Conservation (phyloP, 2,797 vertebrate genomes). For the Masticophis lateralis region DNA sequence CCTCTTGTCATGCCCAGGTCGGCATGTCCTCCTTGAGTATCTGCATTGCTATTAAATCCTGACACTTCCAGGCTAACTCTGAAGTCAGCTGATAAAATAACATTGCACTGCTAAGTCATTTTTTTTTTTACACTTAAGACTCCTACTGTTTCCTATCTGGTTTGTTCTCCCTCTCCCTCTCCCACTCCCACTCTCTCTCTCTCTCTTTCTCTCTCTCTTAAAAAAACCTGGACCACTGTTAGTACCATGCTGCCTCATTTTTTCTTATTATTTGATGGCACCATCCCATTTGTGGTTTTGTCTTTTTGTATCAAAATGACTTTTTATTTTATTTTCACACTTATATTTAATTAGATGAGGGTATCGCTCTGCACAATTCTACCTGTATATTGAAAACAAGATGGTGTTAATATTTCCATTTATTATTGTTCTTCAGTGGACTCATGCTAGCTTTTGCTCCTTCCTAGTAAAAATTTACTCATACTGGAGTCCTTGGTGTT, state of each 20-base stretch:
- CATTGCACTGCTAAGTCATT: conserved; percentile 11
- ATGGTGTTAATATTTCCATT: background rate
- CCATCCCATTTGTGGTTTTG: background rate
- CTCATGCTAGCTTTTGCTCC: background rate
- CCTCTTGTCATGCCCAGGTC: background rate
- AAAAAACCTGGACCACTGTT: background rate
- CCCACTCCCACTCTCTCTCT: background rate
- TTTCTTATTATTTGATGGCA: background rate
- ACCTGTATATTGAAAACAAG: background rate
- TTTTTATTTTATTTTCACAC: background rate
- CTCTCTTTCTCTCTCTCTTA: background rate
- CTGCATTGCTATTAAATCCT: conserved; percentile 24
- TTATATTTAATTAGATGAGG: background rate
- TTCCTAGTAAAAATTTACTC: background rate
- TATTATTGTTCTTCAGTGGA: background rate
- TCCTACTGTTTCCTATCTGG: background rate
- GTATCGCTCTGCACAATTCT: background rate
- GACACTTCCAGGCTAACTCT: background rate
- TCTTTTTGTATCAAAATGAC: background rate
- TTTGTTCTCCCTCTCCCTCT: background rate
- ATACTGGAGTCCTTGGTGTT: background rate
- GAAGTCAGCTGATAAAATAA: conserved; percentile 6
- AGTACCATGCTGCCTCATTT: background rate
- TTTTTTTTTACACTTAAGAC: background rate
- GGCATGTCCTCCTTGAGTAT: conserved; percentile 14